A percentile compares a stretch with the other conserved stretches of the same genome.
Conservation (phyloP, 2,888 invertebrate species). For the Hydrotaea diabolus region DNA sequence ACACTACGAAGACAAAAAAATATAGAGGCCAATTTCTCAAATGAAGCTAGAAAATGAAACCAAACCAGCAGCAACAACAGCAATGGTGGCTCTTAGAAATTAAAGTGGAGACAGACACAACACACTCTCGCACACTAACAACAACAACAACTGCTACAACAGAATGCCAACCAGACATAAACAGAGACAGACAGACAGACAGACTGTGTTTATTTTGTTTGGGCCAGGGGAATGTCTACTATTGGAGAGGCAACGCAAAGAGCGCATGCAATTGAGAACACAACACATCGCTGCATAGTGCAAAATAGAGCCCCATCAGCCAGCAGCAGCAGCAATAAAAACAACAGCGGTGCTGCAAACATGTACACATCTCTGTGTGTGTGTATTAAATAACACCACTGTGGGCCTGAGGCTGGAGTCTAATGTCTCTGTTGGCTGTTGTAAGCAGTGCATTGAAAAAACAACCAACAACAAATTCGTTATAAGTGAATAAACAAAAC, state of each 20-base stretch:
- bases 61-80: background rate
- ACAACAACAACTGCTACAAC: background rate
- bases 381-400: slow-evolving; percentile 29
- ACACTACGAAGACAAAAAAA: background rate
- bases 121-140: slow-evolving; percentile 3
- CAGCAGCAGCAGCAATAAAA: background rate
- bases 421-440: too few species aligned
- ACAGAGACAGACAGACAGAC: background rate
- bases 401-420: too few species aligned
- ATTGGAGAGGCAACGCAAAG: background rate
- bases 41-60: slow-evolving; percentile 15
- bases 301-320: background rate
- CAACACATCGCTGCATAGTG: background rate
- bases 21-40: slow-evolving; percentile 13
- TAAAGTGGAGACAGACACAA: background rate
- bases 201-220: background rate
- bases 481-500: background rate
- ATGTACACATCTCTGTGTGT: slow-evolving; percentile 20
- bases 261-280: slow-evolving; percentile 17
- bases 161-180: background rate
- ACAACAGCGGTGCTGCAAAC: slow-evolving; percentile 8
- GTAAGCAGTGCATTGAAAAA: background rate
- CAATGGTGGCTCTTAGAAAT: background rate
- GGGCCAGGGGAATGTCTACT: too few species aligned
- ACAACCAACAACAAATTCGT: background rate